Percentiles rank a stretch among this genome's conserved stretches.
phyloP scores from a whole-genome alignment of 2,888 invertebrate genomes.

The Allolobophora icterica region DNA sequence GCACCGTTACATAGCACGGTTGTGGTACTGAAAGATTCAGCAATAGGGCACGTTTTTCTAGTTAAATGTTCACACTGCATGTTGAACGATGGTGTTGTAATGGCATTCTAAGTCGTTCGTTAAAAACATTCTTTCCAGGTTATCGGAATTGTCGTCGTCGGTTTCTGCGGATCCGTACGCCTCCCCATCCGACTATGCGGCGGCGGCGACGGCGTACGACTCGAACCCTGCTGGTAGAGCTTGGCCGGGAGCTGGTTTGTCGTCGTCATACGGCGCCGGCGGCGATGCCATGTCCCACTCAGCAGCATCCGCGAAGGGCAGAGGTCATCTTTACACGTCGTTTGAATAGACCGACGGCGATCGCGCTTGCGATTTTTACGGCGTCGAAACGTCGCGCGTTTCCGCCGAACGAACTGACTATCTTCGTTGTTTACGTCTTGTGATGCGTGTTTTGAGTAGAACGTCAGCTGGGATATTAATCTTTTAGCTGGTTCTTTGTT shows the following conservation, averaged over 20 bases:
- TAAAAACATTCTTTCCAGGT: conserved; percentile 25
- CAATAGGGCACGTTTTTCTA: no score
- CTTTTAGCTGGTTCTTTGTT: neutral
- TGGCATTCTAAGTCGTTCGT: neutral
- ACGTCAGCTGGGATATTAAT: neutral
- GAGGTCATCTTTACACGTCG: conserved; percentile 25
- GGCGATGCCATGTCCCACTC: neutral
- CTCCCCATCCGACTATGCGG: neutral
- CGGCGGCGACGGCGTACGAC: neutral
- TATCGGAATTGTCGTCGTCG: neutral
- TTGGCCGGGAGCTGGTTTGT: conserved; percentile 12
- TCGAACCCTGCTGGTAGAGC: neutral
- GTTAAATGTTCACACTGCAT: no score
- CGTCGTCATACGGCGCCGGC: neutral
- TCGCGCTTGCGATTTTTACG: neutral
- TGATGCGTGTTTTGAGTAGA: neutral
- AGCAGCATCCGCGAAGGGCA: conserved; percentile 20
- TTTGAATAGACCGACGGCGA: conserved; percentile 22
- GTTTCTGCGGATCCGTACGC: neutral
- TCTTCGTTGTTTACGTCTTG: neutral
- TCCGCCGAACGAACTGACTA: neutral
- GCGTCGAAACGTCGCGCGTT: neutral
- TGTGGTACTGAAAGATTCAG: no score
- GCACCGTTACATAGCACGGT: no score
- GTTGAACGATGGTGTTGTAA: neutral